Percentiles rank a stretch among this genome's conserved stretches.
These are phyloP conservation scores for Lydus trimaculatus DNA, from an alignment of 2,888 invertebrate species.

Conservation along the genomic window DNA sequence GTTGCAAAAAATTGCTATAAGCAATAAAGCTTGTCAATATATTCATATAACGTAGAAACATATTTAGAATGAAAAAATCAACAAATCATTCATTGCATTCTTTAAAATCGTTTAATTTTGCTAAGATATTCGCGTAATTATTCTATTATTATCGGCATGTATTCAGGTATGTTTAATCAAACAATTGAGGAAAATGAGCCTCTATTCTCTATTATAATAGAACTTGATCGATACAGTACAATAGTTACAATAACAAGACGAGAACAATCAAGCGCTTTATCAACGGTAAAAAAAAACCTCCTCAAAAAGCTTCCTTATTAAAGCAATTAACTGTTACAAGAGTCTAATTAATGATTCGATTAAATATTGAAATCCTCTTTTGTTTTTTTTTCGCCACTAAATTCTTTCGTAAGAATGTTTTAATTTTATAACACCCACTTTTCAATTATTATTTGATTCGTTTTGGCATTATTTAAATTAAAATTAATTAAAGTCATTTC, in stretches of 20 bases:
- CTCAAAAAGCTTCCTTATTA: not conserved
- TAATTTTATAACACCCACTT: not conserved
- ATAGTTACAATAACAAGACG: not conserved
- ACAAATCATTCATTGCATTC: not conserved
- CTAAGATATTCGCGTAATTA: too few species aligned
- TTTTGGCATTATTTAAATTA: not conserved
- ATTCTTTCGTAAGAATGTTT: not conserved
- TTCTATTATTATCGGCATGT: not conserved
- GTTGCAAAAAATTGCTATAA: not conserved
- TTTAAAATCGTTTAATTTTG: too few species aligned
- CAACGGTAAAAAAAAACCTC: not conserved
- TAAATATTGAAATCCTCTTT: not conserved
- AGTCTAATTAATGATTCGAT: not conserved
- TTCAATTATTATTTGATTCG: not conserved
- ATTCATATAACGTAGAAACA: not conserved
- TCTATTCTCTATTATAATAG: not conserved
- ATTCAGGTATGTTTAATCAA: not conserved
- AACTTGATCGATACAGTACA: not conserved
- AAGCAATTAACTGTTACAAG: not conserved
- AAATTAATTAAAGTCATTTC: not conserved
- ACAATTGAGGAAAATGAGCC: not conserved
- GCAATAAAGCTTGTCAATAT: not conserved
- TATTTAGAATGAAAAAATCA: too few species aligned
- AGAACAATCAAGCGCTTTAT: not conserved
- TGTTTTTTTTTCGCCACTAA: too few species aligned